A percentile compares a stretch with the other conserved stretches of the same genome.
Conservation (phyloP, 2,888 invertebrate genomes). For the Fissipunctia ypsillon region DNA sequence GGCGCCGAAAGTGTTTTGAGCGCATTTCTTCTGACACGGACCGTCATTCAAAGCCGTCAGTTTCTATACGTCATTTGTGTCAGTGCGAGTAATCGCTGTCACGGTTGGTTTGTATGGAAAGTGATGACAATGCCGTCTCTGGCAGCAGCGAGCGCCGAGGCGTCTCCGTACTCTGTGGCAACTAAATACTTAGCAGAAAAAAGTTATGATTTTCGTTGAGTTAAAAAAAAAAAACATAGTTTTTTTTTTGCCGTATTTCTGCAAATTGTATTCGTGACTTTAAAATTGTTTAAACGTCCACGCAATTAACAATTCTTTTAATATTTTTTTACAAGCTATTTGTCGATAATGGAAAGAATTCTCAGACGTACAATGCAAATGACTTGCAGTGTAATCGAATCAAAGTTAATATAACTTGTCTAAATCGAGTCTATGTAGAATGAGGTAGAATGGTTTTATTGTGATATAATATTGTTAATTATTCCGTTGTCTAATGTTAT, state of each 20-base stretch:
- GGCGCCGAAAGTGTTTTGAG: background rate
- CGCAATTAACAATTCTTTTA: background rate
- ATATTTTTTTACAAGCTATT: background rate
- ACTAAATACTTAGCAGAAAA: slow-evolving; percentile 7
- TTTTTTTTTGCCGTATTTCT: slow-evolving; percentile 1
- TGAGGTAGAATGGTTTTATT: slow-evolving; percentile 55
- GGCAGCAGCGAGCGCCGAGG: too few relatives aligned
- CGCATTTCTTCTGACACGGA: background rate
- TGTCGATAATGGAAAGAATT: background rate
- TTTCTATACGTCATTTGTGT: background rate
- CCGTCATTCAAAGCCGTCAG: background rate
- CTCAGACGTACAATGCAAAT: background rate
- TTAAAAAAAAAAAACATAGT: background rate
- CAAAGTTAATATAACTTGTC: slow-evolving; percentile 13
- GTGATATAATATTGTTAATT: slow-evolving; percentile 57
- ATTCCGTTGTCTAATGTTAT: slow-evolving; percentile 53
- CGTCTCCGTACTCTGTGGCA: background rate
- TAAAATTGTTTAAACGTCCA: background rate
- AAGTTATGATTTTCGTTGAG: background rate
- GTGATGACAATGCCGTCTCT: background rate
- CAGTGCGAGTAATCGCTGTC: background rate
- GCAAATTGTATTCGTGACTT: background rate
- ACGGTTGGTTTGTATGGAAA: background rate
- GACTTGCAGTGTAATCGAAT: background rate
- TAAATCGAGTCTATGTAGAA: slow-evolving; percentile 52